Evolutionary conservation across 2,113 vertebrate genomes (phyloP).

Genomic region (Brienomyrus longianalis): DNA sequence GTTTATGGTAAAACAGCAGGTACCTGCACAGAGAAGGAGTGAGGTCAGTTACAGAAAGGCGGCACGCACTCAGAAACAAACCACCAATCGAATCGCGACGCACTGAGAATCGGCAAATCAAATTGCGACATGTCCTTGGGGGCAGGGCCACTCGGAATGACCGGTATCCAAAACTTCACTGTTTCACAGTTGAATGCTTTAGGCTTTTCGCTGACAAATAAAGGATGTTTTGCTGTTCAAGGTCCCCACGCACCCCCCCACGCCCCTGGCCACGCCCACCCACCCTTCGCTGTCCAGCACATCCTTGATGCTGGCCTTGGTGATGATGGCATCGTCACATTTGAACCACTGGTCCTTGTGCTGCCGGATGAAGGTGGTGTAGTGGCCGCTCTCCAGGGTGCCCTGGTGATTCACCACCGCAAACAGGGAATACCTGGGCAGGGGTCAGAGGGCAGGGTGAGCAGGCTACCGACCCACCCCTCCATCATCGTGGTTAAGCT

Average conservation of each 20-base stretch:
- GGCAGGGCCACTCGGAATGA: neutral
- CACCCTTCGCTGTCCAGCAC: conserved; percentile 98
- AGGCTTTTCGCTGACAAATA: neutral
- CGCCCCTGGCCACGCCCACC: conserved; percentile 27
- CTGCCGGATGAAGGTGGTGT: conserved; percentile 98
- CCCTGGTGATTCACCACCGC: conserved; percentile 99
- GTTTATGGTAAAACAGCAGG: conserved; percentile 86
- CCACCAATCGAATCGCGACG: neutral
- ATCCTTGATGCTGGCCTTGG: conserved; percentile 98
- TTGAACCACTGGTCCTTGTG: conserved; percentile 99
- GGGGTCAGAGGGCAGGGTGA: neutral
- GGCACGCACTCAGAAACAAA: neutral
- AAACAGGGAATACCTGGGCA: conserved; percentile 90
- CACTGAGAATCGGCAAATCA: neutral
- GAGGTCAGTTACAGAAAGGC: neutral
- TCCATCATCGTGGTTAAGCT: neutral
- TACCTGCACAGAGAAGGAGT: conserved; percentile 46
- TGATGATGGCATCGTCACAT: conserved; percentile 98
- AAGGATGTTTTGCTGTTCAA: neutral
- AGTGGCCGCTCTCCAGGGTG: conserved; percentile 97
- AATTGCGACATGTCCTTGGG: neutral
- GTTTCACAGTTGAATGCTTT: neutral
- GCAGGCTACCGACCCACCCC: neutral
- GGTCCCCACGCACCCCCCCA: neutral
- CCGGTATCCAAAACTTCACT: neutral